Evolutionary conservation across 2,888 invertebrate species (phyloP), one percentile per base, ranked within the genome.

Genomic region (Meliscaeva auricollis): DNA sequence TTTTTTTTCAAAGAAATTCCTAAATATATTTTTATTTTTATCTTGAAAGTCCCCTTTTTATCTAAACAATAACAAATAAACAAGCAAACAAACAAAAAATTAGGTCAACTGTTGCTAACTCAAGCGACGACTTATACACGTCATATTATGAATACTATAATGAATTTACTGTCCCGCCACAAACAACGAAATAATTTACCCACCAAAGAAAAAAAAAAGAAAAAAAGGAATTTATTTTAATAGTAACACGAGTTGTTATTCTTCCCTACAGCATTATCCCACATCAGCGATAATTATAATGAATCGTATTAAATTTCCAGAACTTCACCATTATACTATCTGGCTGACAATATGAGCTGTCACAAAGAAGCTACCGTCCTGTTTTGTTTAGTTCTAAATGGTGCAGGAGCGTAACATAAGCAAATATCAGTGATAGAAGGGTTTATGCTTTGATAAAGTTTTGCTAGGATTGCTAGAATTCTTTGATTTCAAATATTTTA

Each of bases 281-380:
- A 70, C 78, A 74, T 83, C 75, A 75, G 84, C 84, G 70, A 66
- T 82, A 70, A 72, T 77, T 64, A 66, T 48, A 48, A 64, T 52
- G 69, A 84, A 75, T 41, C 35, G 50, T 79, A 84, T 84, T 69
- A 60, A 60, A 60, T 83, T 44, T 58, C 78, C 20, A 56, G 56
- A 69, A 75, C 22, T 20, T 26, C 22, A 20, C 11, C 50, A 50
- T 17, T 3, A 80, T 30, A 41, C 41, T 38, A 13, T 66, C 50
- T 80, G 41, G 9, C 35, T 35, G 35, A 60, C 60, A 74, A 52
- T 17, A 30, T 38, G 30, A 22, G 32, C 32, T 54, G 22, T 58
- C 81, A 76, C 22, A 41, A 52, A 72, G 46, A 58, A 44, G n/a
- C 60, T 72, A 52, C 75, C 35, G 32, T 32, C 4, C 32, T 32